Conservation (phyloP, 2,888 invertebrate genomes). For the Helleia helle region DNA sequence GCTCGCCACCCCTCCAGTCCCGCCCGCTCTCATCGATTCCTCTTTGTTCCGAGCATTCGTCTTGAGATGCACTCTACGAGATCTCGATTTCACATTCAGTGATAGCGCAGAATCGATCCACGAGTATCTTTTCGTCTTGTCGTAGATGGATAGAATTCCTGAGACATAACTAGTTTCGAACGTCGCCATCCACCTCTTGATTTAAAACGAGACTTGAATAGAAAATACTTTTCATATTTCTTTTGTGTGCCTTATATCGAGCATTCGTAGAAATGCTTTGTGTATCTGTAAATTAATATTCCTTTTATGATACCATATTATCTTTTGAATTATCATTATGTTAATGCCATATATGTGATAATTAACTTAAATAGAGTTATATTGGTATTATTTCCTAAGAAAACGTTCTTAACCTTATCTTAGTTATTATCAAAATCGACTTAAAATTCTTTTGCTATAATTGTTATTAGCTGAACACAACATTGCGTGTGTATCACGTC, state of each 20-base stretch:
- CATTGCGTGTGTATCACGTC: no score
- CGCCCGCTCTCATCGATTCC: conserved; percentile 63
- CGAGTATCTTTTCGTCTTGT: conserved; percentile 27
- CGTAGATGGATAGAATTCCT: conserved; percentile 28
- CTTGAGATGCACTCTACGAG: conserved; percentile 61
- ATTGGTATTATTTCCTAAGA: no score
- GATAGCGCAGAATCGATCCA: conserved; percentile 28
- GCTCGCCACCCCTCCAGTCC: conserved; percentile 32
- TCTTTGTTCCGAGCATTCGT: conserved; percentile 68
- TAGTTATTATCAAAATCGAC: no score
- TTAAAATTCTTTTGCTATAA: no score
- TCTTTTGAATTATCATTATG: no score
- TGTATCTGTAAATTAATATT: no score
- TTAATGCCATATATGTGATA: no score
- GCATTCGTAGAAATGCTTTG: neutral
- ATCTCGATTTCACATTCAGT: conserved; percentile 64
- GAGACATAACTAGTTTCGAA: conserved; percentile 28
- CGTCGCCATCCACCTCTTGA: conserved; percentile 7
- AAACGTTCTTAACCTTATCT: no score
- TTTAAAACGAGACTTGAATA: conserved; percentile 6
- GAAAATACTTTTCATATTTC: neutral
- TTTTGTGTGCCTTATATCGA: neutral
- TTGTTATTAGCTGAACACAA: no score
- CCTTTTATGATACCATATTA: no score
- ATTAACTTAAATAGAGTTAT: no score